Conservation (phyloP, 2,113 vertebrate genomes). For the Panthera uncia region DNA sequence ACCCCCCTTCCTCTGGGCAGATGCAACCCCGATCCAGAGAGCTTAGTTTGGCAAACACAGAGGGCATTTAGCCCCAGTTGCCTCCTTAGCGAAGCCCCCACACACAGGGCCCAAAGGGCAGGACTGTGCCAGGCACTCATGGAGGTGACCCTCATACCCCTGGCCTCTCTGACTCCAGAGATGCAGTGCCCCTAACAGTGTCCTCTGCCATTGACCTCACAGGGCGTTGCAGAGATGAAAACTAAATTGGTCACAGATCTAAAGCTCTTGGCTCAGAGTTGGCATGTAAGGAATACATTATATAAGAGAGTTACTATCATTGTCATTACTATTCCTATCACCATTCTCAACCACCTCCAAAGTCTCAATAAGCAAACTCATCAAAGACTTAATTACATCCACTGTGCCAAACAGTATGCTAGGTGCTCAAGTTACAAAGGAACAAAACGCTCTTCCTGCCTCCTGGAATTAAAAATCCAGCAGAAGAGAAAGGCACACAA, state of each 20-base stretch:
- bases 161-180: not conserved
- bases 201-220: not conserved
- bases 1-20: not conserved
- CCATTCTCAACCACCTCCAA: not conserved
- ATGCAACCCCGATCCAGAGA: not conserved
- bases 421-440: not conserved
- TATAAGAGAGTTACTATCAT: not conserved
- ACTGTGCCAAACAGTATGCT: not conserved
- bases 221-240: not conserved
- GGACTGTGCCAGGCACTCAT: not conserved
- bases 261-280: not conserved
- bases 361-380: not conserved
- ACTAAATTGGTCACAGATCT: not conserved
- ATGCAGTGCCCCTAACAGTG: not conserved
- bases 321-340: not conserved
- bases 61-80: not conserved
- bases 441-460: not conserved
- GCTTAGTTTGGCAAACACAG: not conserved
- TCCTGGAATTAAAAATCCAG: not conserved
- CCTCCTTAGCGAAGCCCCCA: not conserved
- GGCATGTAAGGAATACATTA: not conserved
- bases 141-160: not conserved
- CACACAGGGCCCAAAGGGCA: not conserved
- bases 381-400: not conserved
- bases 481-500: not conserved